Percentiles rank a stretch among this genome's conserved stretches.
phyloP scores from a whole-genome alignment of 1,140 invertebrate genomes.

The Radopholus similis region DNA sequence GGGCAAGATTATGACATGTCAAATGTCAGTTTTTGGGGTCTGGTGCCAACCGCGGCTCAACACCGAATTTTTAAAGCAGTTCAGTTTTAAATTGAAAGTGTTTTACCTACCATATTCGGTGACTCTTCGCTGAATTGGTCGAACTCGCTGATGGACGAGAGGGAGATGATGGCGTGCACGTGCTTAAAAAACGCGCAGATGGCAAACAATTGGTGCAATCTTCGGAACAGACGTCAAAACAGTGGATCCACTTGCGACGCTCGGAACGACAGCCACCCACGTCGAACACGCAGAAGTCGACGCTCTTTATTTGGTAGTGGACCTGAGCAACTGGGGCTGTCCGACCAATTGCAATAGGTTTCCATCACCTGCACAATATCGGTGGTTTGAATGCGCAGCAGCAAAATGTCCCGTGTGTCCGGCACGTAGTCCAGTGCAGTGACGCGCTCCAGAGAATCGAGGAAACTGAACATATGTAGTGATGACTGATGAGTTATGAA shows the following conservation, averaged over 20 bases:
- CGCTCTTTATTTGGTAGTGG: neutral
- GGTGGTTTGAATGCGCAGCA: slow-evolving; percentile 97
- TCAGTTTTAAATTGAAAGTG: no score
- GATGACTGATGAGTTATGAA: slow-evolving; percentile 17
- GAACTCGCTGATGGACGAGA: slow-evolving; percentile 89
- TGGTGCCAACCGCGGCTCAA: no score
- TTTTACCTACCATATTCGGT: slow-evolving; percentile 64
- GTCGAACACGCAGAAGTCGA: slow-evolving; percentile 63
- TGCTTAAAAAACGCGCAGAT: slow-evolving; percentile 63
- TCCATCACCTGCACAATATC: slow-evolving; percentile 94
- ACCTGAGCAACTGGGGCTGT: neutral
- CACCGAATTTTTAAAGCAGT: no score
- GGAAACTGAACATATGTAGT: slow-evolving; percentile 60
- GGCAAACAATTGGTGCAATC: neutral
- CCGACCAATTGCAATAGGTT: neutral
- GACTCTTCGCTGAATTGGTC: slow-evolving; percentile 68
- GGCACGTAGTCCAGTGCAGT: slow-evolving; percentile 93
- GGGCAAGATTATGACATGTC: neutral
- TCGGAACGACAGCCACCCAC: slow-evolving; percentile 76
- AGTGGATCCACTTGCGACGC: slow-evolving; percentile 91
- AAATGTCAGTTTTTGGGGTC: neutral
- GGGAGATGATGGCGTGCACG: slow-evolving; percentile 91
- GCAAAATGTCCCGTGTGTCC: slow-evolving; percentile 96
- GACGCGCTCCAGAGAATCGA: slow-evolving; percentile 80
- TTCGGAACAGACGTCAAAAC: slow-evolving; percentile 74